Evolutionary conservation across 2,113 vertebrate species (phyloP).

Genomic region (Microtus montanus): DNA sequence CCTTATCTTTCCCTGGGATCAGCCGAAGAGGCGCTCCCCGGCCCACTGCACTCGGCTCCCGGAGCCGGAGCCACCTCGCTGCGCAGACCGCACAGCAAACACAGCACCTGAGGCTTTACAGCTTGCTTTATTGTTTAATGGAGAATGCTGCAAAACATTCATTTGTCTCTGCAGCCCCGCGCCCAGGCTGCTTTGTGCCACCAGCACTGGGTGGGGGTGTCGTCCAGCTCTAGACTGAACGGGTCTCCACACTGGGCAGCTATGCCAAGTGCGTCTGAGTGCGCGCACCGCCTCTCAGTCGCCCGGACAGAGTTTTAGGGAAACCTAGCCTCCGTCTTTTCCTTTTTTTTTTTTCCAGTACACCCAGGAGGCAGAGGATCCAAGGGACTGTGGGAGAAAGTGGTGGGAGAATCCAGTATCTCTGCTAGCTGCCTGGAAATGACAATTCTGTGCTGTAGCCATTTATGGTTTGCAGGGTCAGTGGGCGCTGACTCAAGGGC

Average conservation of each 20-base stretch:
- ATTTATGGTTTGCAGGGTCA: conserved; percentile 70
- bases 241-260: background rate
- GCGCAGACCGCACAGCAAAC: conserved; percentile 85
- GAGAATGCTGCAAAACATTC: conserved; percentile 53
- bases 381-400: background rate
- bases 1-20: conserved; percentile 91
- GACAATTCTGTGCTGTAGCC: conserved; percentile 47
- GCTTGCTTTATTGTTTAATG: conserved; percentile 83
- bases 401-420: conserved; percentile 11
- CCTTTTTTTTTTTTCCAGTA: background rate
- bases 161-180: background rate
- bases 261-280: background rate
- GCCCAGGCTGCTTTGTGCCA: background rate
- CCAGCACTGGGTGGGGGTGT: background rate
- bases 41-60: conserved; percentile 83
- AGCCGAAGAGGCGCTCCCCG: conserved; percentile 86
- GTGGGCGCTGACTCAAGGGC: conserved; percentile 58
- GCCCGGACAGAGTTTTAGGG: background rate
- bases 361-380: background rate
- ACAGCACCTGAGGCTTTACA: conserved; percentile 85
- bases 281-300: accelerated
- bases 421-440: conserved; percentile 73
- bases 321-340: background rate
- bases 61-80: conserved; percentile 79
- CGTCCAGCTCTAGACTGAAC: background rate